Conservation (phyloP, 2,888 invertebrate genomes). For the Platycnemis pennipes region DNA sequence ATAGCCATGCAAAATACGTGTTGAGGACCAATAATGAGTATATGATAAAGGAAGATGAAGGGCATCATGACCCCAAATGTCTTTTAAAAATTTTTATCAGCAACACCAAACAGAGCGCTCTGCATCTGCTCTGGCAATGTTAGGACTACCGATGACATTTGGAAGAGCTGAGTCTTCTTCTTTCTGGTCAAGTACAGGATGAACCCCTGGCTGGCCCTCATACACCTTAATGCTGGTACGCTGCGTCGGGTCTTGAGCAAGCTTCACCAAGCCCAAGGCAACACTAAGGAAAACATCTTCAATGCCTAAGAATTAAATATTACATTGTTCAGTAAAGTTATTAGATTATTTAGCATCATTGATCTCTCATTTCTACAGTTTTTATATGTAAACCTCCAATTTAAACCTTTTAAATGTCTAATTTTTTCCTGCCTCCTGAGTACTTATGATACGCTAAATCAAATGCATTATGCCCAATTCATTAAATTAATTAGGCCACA, state of each 20-base stretch:
- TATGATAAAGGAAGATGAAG: background rate
- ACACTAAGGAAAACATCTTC: constrained; percentile 87
- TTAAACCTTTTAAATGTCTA: too few species aligned
- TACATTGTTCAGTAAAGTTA: background rate
- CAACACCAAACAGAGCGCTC: constrained; percentile 56
- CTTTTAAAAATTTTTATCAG: background rate
- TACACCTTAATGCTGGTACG: constrained; percentile 63
- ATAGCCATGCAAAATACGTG: background rate
- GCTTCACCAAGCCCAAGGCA: constrained; percentile 83
- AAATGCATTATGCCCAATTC: too few species aligned
- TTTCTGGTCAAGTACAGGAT: constrained; percentile 23
- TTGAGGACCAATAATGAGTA: background rate
- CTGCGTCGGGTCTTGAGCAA: constrained; percentile 77
- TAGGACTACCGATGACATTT: constrained; percentile 38
- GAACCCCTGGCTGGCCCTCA: constrained; percentile 45
- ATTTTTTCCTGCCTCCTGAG: too few species aligned
- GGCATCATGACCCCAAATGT: background rate
- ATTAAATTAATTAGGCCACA: too few species aligned
- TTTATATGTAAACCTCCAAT: too few species aligned
- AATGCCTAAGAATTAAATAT: constrained; percentile 80
- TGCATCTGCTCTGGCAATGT: constrained; percentile 43
- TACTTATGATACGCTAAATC: too few species aligned
- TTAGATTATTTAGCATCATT: too few species aligned
- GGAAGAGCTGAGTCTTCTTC: constrained; percentile 49
- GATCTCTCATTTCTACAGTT: too few species aligned